Evolutionary conservation across 2,797 vertebrate species (phyloP), one percentile per base, ranked within the genome.

Genomic region (Serranus cabrilla): DNA sequence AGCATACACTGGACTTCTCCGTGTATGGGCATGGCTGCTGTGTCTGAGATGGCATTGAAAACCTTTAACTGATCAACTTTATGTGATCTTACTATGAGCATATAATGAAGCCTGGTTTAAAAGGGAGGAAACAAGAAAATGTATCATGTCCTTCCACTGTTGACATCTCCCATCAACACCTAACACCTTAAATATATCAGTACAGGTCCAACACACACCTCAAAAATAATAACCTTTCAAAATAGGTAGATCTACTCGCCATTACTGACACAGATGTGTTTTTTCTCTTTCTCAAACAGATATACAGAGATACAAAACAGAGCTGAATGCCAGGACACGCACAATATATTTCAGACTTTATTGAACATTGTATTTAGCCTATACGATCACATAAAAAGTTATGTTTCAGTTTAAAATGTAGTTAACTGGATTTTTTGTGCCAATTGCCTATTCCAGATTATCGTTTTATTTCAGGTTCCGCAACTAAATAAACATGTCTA

Each of bases 131-230:
- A 60, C 8, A 17, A 64, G 34, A 63, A 52, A 40, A 40, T 40
- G 52, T 18, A 65, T 73, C 74, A 75, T 67, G 64, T 87, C 65
- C 84, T 71, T 46, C 27, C 67, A 66, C 83, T 89, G 81, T 78
- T 80, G 23, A 54, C 2, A 17, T 54, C 51, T 43, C 55, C 51
- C 43, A n/a, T 70, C 55, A 57, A 27, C 60, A 63, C 5, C 16
- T 39, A 27, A 21, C 55, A 40, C 17, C 10, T 47, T 23, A 12
- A 37, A 37, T n/a, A n/a, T 23, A 45, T 39, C 47, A 25, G 1
- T 25, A 45, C 7, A 11, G 17, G 12, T 1, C 0, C 31, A 57
- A 34, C 34, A 34, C 2, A 14, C 40, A 13, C 11, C 12, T 42
- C 27, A 27, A 14, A 42, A 42, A 42, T 42, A 13, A 0, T 18